Percentiles rank a stretch among this genome's conserved stretches.
Conservation (phyloP, 2,113 vertebrate species). For the Syngnathus floridae region DNA sequence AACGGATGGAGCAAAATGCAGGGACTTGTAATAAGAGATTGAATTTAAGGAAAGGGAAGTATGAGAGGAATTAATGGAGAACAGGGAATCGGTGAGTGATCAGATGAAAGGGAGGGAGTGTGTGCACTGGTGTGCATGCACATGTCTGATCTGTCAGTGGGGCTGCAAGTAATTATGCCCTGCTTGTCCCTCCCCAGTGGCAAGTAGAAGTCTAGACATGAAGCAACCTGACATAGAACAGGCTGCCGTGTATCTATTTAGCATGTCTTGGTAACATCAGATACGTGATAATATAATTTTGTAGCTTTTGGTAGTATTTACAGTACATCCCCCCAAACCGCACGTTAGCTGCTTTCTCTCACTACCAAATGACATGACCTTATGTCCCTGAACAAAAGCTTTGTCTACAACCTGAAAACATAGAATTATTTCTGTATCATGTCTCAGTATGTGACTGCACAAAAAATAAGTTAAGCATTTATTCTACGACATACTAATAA, state of each 20-base stretch:
- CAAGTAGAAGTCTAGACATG: slow-evolving; percentile 20
- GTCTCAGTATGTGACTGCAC: too few relatives aligned
- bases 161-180: slow-evolving; percentile 11
- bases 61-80: slow-evolving; percentile 28
- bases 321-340: background rate
- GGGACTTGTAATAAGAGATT: slow-evolving; percentile 37
- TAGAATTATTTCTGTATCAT: too few relatives aligned
- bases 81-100: slow-evolving; percentile 29
- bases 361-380: too few relatives aligned
- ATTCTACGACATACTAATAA: too few relatives aligned
- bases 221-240: slow-evolving; percentile 40
- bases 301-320: background rate
- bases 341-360: too few relatives aligned
- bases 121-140: background rate
- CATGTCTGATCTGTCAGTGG: slow-evolving; percentile 19
- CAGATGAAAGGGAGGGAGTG: slow-evolving; percentile 35
- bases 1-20: slow-evolving; percentile 2
- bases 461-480: too few relatives aligned
- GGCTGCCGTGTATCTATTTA: slow-evolving; percentile 28
- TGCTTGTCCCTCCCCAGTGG: slow-evolving; percentile 7
- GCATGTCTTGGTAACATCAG: slow-evolving; percentile 15
- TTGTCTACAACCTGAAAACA: too few relatives aligned
- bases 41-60: slow-evolving; percentile 18
- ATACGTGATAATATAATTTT: background rate
- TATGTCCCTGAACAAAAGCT: too few relatives aligned